Conservation (phyloP, 2,113 vertebrate genomes). For the Neogobius melanostomus region DNA sequence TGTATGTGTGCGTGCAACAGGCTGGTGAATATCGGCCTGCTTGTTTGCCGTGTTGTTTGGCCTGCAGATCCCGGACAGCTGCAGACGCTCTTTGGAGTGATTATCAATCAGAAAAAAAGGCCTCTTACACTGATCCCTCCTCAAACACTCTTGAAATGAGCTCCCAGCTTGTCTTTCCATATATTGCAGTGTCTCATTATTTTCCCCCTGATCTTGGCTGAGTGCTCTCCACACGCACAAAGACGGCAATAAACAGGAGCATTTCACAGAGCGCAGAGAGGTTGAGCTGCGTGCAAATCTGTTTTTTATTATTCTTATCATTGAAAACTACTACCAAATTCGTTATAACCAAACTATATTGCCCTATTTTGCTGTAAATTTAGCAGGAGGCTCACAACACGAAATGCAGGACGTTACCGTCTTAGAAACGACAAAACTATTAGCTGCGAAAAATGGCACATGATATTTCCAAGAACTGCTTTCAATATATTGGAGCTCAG, state of each 20-base stretch:
- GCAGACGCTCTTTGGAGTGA: conserved; percentile 32
- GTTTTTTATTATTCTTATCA: conserved; percentile 2
- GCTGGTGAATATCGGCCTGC: conserved; percentile 26
- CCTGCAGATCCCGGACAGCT: conserved; percentile 31
- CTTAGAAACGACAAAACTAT: no score
- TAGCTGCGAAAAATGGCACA: no score
- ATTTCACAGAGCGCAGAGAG: not conserved
- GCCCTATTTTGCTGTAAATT: not conserved
- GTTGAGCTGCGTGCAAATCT: not conserved
- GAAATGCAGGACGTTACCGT: no score
- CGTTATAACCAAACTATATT: not conserved
- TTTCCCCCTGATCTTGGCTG: conserved; percentile 10
- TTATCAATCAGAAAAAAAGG: conserved; percentile 52
- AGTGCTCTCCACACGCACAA: conserved; percentile 14
- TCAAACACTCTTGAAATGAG: conserved; percentile 56
- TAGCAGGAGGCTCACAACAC: not conserved
- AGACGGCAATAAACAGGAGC: conserved; percentile 5
- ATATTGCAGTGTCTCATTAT: conserved; percentile 36
- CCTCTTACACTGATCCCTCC: conserved; percentile 43
- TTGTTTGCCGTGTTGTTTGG: conserved; percentile 43
- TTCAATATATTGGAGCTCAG: no score
- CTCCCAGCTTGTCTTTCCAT: conserved; percentile 44
- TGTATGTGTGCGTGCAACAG: conserved; percentile 15
- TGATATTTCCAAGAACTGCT: no score
- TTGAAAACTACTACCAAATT: not conserved